Conservation (phyloP, 2,888 invertebrate species). For the Strigamia transsilvanica region DNA sequence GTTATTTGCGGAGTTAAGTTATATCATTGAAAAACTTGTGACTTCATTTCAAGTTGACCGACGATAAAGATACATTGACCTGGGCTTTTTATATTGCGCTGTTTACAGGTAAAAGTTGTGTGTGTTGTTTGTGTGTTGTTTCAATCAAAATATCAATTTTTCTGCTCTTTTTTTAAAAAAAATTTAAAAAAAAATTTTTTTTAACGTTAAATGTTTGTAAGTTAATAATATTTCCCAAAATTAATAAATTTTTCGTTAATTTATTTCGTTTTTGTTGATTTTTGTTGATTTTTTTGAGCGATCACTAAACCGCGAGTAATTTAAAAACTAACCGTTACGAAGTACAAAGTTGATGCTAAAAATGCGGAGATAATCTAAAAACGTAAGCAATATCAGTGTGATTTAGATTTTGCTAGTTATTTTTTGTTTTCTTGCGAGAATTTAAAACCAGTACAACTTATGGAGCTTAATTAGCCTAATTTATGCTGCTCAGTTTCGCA, state of each 20-base stretch:
- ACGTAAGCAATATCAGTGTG: not conserved
- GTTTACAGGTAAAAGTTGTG: slow-evolving; percentile 16
- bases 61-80: slow-evolving; percentile 31
- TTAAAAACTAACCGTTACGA: not conserved
- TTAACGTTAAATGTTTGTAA: not conserved
- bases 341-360: not conserved
- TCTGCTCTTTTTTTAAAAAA: not conserved
- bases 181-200: not conserved
- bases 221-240: not conserved
- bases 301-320: not conserved
- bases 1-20: not conserved
- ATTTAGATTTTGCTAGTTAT: not conserved
- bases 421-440: not conserved
- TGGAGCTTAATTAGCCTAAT: slow-evolving; percentile 9
- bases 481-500: not conserved
- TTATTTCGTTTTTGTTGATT: not conserved
- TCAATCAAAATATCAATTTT: not conserved
- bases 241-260: not conserved
- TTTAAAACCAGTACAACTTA: not conserved
- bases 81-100: not conserved
- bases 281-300: not conserved
- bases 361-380: not conserved
- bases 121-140: not conserved
- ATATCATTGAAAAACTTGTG: slow-evolving; percentile 15
- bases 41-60: slow-evolving; percentile 26